Evolutionary conservation across 2,888 invertebrate species (phyloP), one percentile per base, ranked within the genome.

Genomic region (Toxonevra muliebris): DNA sequence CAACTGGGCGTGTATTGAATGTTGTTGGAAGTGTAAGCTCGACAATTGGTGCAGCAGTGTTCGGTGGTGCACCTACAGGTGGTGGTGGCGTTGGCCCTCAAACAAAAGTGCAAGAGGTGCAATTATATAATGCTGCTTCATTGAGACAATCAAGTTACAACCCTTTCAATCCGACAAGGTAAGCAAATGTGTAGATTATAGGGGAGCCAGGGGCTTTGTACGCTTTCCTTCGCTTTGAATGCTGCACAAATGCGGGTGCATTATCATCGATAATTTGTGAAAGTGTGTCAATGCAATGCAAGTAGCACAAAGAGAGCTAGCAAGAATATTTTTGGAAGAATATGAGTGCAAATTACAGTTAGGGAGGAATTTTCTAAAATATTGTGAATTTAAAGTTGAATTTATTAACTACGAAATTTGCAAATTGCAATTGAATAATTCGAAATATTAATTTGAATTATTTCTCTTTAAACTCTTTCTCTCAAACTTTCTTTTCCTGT

Each of bases 91-190:
- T 68, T 30, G 30, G 3, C 30, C 30, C 30, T 30, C 30, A 30
- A 30, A 30, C 30, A 30, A 30, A 45, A 52, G 61, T 76, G 41
- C 79, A 83, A 67, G 75, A 74, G 59, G 76, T 84, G 58, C 72
- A 73, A 59, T 73, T 83, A 43, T 78, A 82, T 63, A 77, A 84
- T 74, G 76, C 78, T 12, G 71, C 65, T 50, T 82, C 82, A 20
- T 74, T 83, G 75, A 71, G 78, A 42, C 75, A 76, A 55, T 82
- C 84, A 58, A 76, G 72, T 59, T 83, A 77, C 67, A 84, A 81
- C 76, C 82, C 84, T 55, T 80, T 80, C 67, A 77, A 82, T 75
- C 84, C 83, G 57, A 84, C 83, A 4, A 80, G 83, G 84, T 84
- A 55, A 80, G 81, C 75, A 54, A 12, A 48, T 13, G 30, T 45